Conservation (phyloP, 2,113 vertebrate genomes). For the Podiceps cristatus region DNA sequence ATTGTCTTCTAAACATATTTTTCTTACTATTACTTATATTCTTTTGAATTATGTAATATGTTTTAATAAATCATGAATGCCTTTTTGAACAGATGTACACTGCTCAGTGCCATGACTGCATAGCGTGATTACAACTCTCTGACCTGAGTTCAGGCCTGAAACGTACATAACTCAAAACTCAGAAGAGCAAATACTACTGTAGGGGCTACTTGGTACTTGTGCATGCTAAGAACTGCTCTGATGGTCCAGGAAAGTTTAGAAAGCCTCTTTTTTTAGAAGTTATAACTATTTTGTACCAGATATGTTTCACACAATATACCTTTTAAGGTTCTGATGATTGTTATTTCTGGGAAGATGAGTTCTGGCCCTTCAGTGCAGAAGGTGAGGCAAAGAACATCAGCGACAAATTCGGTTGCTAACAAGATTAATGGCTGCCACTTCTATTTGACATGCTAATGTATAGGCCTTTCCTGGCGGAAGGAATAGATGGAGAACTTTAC, state of each 20-base stretch:
- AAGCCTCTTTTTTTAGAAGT: conserved; percentile 1
- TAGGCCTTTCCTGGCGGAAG: not conserved
- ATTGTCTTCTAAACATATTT: not conserved
- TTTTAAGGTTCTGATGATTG: not conserved
- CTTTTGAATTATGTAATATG: not conserved
- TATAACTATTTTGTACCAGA: not conserved
- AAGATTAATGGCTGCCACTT: not conserved
- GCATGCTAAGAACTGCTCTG: not conserved
- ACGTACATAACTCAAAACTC: not conserved
- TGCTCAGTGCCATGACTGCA: not conserved
- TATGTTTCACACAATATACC: not conserved
- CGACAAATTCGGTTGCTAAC: not conserved
- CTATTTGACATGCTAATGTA: not conserved
- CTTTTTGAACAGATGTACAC: not conserved
- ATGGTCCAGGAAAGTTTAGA: not conserved
- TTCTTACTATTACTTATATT: not conserved
- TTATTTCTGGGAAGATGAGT: not conserved
- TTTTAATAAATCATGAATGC: not conserved
- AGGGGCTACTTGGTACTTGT: not conserved
- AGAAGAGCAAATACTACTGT: not conserved
- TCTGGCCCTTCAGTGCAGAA: not conserved
- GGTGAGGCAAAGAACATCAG: not conserved
- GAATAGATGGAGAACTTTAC: not conserved
- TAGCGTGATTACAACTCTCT: not conserved
- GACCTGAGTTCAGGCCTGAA: not conserved